These are phyloP conservation scores for Coreius guichenoti DNA, from an alignment of 2,797 vertebrate species.

Conservation along the genomic window DNA sequence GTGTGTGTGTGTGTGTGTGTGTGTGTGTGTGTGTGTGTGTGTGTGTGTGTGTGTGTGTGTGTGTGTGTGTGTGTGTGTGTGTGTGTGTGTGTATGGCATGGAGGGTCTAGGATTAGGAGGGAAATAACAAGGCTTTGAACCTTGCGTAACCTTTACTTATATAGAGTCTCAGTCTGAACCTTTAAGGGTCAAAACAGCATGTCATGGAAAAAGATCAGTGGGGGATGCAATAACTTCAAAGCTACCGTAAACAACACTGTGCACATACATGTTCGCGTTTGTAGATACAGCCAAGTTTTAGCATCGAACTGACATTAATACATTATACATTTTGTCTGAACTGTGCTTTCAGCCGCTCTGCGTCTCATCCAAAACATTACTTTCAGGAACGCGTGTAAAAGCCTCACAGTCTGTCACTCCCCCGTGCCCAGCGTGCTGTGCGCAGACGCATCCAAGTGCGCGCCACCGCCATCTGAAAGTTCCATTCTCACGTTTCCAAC, in stretches of 20 bases:
- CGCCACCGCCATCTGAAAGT: constrained; percentile 24
- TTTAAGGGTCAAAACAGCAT: constrained; percentile 40
- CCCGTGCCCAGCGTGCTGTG: constrained; percentile 7
- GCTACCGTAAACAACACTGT: not conserved
- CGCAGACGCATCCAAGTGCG: constrained; percentile 27
- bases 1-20: constrained; percentile 7
- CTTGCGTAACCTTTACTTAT: constrained; percentile 55
- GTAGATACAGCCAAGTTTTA: not conserved
- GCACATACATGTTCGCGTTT: not conserved
- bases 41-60: too few species aligned
- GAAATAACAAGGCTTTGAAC: constrained; percentile 57
- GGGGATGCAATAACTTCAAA: constrained; percentile 11
- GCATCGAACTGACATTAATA: not conserved
- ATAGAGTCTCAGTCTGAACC: constrained; percentile 7
- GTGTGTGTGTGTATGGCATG: constrained; percentile 14
- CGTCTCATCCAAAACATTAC: constrained; percentile 3
- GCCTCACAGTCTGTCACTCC: constrained; percentile 45
- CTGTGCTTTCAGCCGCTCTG: not conserved
- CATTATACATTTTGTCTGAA: not conserved
- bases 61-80: constrained; percentile 15
- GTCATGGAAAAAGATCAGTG: constrained; percentile 17
- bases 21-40: constrained; percentile 15
- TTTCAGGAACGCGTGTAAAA: constrained; percentile 35
- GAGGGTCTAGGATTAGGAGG: not conserved
- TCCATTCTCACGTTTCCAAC: constrained; percentile 44